A percentile compares a stretch with the other conserved stretches of the same genome.
phyloP scores from a whole-genome alignment of 2,797 vertebrate genomes.

The Poeciliopsis paucimaculata region DNA sequence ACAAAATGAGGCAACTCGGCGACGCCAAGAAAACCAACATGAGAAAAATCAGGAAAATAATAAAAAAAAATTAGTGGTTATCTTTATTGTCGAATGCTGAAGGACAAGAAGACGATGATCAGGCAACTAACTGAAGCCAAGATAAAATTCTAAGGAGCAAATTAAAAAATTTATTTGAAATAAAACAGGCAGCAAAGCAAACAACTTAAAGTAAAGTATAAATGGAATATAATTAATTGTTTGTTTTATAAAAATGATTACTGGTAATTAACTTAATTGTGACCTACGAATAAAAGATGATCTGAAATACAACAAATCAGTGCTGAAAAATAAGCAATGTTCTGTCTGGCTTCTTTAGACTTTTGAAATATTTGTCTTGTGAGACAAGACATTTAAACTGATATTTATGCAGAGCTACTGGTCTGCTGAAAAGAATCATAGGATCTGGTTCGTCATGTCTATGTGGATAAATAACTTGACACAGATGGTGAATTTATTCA shows the following conservation, averaged over 20 bases:
- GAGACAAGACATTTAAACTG: neutral
- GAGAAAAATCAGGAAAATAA: neutral
- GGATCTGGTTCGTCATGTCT: neutral
- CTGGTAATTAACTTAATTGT: neutral
- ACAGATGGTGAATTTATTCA: slow-evolving; percentile 2
- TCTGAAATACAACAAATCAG: neutral
- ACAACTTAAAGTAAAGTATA: neutral
- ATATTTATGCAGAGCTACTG: neutral
- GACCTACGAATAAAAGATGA: neutral
- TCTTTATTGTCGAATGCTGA: neutral
- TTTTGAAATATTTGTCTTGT: neutral
- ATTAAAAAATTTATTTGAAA: neutral
- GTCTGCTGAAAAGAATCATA: neutral
- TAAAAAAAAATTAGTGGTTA: neutral
- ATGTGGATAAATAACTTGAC: neutral
- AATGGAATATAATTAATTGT: neutral
- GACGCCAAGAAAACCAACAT: neutral
- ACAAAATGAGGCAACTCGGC: neutral
- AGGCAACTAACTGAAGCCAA: neutral
- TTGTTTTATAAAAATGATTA: neutral
- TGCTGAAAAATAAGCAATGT: neutral
- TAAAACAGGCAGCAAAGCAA: neutral
- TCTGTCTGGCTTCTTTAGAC: neutral
- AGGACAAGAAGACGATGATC: neutral
- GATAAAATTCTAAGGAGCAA: neutral